A percentile compares a stretch with the other conserved stretches of the same genome.
Evolutionary conservation across 1,140 invertebrate genomes (phyloP).

Genomic region (Saccostrea cuccullata): DNA sequence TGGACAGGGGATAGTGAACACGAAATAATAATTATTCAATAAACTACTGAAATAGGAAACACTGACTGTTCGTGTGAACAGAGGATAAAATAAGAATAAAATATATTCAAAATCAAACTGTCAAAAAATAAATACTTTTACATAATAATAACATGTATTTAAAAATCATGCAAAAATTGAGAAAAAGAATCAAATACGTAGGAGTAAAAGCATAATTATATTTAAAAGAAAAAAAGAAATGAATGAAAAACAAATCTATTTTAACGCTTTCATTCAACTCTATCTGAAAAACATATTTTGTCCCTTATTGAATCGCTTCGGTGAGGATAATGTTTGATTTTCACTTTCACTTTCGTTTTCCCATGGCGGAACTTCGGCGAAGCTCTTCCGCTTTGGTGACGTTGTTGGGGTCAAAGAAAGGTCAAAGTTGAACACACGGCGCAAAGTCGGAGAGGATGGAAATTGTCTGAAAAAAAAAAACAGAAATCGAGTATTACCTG

Average conservation of each 20-base stretch:
- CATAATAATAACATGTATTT: no score
- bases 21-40: neutral
- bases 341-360: constrained; percentile 41
- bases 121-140: neutral
- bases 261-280: neutral
- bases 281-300: constrained; percentile 17
- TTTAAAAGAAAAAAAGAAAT: no score
- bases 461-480: neutral
- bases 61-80: no score
- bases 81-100: neutral
- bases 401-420: constrained; percentile 44
- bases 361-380: constrained; percentile 47
- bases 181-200: no score
- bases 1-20: no score
- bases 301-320: constrained; percentile 47
- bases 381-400: constrained; percentile 54
- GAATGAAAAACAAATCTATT: neutral
- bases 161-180: no score
- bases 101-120: neutral
- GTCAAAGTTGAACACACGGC: constrained; percentile 56
- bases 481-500: no score
- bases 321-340: constrained; percentile 8
- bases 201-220: no score
- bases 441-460: constrained; percentile 45
- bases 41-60: no score